These are phyloP conservation scores for Apodemia zela DNA, from an alignment of 2,888 invertebrate species.

Conservation along the genomic window DNA sequence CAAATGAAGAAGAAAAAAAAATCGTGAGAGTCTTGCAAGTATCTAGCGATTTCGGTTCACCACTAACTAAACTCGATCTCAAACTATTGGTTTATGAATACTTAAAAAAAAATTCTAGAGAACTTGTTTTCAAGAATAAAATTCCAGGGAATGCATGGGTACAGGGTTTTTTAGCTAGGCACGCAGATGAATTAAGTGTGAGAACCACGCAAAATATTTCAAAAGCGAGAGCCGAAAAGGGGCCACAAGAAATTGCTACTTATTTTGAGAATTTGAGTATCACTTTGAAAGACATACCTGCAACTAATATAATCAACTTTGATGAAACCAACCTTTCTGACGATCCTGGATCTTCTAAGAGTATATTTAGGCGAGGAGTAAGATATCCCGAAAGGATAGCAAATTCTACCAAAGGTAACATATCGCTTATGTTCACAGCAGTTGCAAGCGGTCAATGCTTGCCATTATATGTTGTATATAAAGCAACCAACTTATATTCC, in stretches of 20 bases:
- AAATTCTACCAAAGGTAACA: conserved; percentile 24
- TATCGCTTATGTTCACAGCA: conserved; percentile 28
- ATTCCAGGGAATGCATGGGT: too few relatives aligned
- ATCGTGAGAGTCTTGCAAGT: too few relatives aligned
- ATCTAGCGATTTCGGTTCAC: too few relatives aligned
- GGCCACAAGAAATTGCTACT: conserved; percentile 27
- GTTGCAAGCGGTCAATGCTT: conserved; percentile 27
- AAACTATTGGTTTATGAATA: too few relatives aligned
- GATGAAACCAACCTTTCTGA: conserved; percentile 33
- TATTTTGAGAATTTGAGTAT: conserved; percentile 3
- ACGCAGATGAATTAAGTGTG: conserved; percentile 26
- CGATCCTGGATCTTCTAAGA: conserved; percentile 30
- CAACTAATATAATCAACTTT: conserved; percentile 28
- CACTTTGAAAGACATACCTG: conserved; percentile 14
- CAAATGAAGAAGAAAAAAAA: too few relatives aligned
- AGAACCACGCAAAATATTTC: conserved; percentile 34
- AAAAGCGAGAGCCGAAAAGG: conserved; percentile 33
- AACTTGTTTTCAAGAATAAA: too few relatives aligned
- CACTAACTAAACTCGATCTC: too few relatives aligned
- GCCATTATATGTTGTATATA: conserved; percentile 28
- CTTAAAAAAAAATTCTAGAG: too few relatives aligned
- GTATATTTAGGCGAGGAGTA: conserved; percentile 27
- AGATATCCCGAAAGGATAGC: conserved; percentile 22
- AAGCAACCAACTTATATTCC: conserved; percentile 41
- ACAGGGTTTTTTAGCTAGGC: not conserved